phyloP scores from a whole-genome alignment of 2,888 invertebrate species.

The Hyles lineata region DNA sequence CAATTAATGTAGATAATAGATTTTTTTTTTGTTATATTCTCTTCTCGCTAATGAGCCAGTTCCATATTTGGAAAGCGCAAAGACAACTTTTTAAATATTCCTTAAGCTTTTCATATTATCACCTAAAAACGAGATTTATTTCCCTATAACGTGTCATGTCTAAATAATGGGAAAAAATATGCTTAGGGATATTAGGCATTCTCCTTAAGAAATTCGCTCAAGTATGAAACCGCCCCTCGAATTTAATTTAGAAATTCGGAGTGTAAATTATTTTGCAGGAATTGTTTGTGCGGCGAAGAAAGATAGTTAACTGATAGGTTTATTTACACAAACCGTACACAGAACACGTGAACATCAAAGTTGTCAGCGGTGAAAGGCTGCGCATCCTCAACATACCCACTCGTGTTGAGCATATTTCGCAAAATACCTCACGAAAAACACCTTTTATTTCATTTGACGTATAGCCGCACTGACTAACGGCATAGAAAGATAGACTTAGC shows the following conservation, averaged over 20 bases:
- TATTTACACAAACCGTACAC: constrained; percentile 29
- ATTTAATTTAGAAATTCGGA: constrained; percentile 7
- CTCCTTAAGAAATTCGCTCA: neutral
- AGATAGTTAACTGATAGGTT: constrained; percentile 31
- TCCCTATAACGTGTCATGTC: too few relatives aligned
- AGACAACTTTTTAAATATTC: too few relatives aligned
- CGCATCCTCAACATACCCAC: constrained; percentile 31
- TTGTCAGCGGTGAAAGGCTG: constrained; percentile 30
- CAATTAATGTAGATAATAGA: too few relatives aligned
- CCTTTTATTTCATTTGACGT: constrained; percentile 63
- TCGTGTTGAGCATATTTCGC: constrained; percentile 37
- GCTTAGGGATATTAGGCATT: too few relatives aligned
- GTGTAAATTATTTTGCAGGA: constrained; percentile 19
- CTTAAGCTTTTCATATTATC: too few relatives aligned
- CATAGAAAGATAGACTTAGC: constrained; percentile 82
- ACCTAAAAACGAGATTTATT: too few relatives aligned
- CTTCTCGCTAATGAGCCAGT: too few relatives aligned
- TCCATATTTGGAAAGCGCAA: too few relatives aligned
- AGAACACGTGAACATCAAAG: constrained; percentile 30
- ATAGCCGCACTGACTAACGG: constrained; percentile 75
- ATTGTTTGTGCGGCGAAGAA: constrained; percentile 26
- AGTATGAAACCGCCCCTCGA: neutral
- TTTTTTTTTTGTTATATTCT: too few relatives aligned
- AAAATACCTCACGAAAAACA: constrained; percentile 50
- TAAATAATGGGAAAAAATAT: too few relatives aligned